Conservation (phyloP, 1,140 invertebrate species). For the Steinernema khuongi region DNA sequence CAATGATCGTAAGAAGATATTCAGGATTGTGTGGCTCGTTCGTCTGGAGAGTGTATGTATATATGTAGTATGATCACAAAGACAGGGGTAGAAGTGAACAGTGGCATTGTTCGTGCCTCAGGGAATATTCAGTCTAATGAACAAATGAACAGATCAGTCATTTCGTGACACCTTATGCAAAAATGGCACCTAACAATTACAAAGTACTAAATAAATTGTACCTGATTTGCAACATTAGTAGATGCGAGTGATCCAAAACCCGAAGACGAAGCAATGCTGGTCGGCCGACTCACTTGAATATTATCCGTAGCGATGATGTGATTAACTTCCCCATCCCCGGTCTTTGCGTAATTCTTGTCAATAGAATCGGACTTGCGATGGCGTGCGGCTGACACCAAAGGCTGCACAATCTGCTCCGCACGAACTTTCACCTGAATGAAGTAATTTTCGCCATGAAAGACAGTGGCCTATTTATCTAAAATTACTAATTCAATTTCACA, state of each 20-base stretch:
- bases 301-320: not conserved
- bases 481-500: no score
- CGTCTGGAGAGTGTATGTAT: not conserved
- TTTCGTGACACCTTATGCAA: no score
- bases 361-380: not conserved
- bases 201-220: no score
- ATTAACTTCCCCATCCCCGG: not conserved
- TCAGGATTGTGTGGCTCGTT: slow-evolving; percentile 4
- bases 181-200: no score
- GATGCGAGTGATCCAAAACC: not conserved
- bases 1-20: not conserved
- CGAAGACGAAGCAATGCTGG: not conserved
- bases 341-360: not conserved
- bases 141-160: no score
- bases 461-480: no score
- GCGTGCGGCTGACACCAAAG: not conserved
- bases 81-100: no score
- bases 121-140: no score
- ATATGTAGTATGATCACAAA: no score
- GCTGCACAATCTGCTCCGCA: not conserved
- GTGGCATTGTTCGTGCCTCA: no score
- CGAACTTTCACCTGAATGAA: not conserved
- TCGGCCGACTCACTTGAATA: not conserved
- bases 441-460: no score
- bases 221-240: no score